These are phyloP conservation scores for Scolopax mira DNA, from an alignment of 2,113 vertebrate genomes.

Conservation along the genomic window DNA sequence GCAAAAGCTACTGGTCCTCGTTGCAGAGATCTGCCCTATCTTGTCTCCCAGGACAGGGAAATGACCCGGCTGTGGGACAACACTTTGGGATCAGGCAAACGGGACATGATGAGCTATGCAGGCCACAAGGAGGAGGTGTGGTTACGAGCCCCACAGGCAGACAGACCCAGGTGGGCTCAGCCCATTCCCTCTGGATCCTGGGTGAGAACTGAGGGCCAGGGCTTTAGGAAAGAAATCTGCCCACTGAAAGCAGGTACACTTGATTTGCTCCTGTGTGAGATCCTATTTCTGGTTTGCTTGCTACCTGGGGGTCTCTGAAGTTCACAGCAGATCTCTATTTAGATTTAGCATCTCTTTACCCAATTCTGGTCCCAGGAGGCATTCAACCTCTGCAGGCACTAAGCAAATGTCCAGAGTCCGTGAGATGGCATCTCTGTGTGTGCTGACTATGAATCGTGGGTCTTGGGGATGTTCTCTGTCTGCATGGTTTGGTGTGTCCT, in stretches of 20 bases:
- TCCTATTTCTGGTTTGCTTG: not conserved
- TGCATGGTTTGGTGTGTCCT: constrained; percentile 16
- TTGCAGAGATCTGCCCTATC: not conserved
- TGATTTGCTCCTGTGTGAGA: not conserved
- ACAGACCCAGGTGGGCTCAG: constrained; percentile 55
- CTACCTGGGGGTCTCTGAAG: not conserved
- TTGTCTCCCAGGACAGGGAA: constrained; percentile 63
- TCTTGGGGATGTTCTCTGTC: not conserved
- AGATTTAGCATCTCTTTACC: not conserved
- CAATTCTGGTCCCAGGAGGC: not conserved
- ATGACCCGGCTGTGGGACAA: constrained; percentile 34
- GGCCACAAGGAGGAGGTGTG: constrained; percentile 46
- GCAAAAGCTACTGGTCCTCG: not conserved
- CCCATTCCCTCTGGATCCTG: constrained; percentile 2
- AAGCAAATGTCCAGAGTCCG: not conserved
- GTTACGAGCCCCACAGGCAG: not conserved
- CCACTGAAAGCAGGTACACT: constrained; percentile 45
- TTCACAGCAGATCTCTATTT: not conserved
- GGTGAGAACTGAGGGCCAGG: constrained; percentile 34
- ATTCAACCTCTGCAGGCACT: not conserved
- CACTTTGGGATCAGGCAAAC: constrained; percentile 16
- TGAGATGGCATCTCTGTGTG: not conserved
- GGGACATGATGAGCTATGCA: constrained; percentile 51
- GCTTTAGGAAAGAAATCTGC: constrained; percentile 32
- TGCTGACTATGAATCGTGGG: not conserved